phyloP scores from a whole-genome alignment of 2,113 vertebrate species.

The Zosterops lateralis region DNA sequence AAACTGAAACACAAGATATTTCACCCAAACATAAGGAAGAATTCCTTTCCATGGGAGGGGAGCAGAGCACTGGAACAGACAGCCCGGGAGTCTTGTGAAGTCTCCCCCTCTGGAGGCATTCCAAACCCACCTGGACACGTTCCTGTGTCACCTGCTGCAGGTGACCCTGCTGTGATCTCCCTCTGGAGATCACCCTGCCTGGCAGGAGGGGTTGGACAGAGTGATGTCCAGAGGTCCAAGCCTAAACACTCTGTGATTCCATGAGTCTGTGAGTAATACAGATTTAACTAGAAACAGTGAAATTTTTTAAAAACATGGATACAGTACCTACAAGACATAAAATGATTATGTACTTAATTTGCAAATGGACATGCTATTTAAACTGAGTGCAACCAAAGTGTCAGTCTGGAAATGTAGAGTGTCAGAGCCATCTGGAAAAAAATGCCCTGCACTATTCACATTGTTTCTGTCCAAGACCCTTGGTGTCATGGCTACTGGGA shows the following conservation, averaged over 20 bases:
- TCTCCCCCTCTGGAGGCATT: not conserved
- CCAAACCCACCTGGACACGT: rapidly evolving
- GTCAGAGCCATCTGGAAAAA: not conserved
- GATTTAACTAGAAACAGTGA: not conserved
- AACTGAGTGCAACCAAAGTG: not conserved
- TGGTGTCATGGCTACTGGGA: not conserved
- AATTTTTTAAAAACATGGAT: not conserved
- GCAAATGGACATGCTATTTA: not conserved
- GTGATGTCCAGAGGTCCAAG: not conserved
- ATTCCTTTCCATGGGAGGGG: not conserved
- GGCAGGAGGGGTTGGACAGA: not conserved
- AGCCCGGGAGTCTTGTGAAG: not conserved
- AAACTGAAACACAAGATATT: not conserved
- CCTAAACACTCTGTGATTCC: not conserved
- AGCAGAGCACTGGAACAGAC: not conserved
- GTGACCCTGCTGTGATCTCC: not conserved
- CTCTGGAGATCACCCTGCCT: not conserved
- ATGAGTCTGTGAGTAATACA: not conserved
- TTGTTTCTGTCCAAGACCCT: not conserved
- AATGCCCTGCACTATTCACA: not conserved
- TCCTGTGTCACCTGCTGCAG: not conserved
- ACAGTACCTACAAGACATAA: not conserved
- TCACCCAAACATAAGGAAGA: not conserved
- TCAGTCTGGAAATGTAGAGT: not conserved
- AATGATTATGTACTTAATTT: not conserved